Conservation (phyloP, 2,888 invertebrate species). For the Orthosia incerta region DNA sequence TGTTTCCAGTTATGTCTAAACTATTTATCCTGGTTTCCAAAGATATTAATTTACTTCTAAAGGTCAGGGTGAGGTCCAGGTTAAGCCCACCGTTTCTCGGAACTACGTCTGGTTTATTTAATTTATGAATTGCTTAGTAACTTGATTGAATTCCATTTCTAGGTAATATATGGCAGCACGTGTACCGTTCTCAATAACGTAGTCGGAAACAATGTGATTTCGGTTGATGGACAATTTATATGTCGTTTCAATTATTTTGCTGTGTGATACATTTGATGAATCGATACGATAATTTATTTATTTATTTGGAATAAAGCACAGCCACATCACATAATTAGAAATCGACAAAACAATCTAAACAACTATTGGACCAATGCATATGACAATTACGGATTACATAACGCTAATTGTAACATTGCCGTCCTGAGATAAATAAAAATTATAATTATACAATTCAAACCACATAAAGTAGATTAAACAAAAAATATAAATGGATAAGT, state of each 20-base stretch:
- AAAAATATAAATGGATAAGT: too few relatives aligned
- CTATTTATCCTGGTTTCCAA: neutral
- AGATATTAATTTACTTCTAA: conserved; percentile 19
- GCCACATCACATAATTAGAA: too few relatives aligned
- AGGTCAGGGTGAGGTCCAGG: conserved; percentile 1
- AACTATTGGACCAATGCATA: too few relatives aligned
- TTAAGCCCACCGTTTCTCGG: neutral
- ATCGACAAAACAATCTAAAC: too few relatives aligned
- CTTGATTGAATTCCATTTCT: neutral
- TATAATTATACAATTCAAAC: too few relatives aligned
- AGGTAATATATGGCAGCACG: conserved; percentile 23
- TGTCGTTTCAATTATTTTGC: conserved; percentile 3
- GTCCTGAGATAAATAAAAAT: too few relatives aligned
- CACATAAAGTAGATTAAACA: too few relatives aligned
- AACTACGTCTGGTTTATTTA: neutral
- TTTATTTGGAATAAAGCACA: too few relatives aligned
- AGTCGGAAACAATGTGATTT: conserved; percentile 2
- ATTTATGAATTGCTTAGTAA: neutral
- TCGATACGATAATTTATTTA: too few relatives aligned
- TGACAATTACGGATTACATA: too few relatives aligned
- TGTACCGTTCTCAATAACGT: conserved; percentile 9
- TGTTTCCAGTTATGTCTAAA: neutral
- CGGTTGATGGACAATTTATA: neutral
- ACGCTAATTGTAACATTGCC: too few relatives aligned
- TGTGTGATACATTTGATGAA: neutral